Percentiles rank a stretch among this genome's conserved stretches.
Conservation (phyloP, 2,888 invertebrate species). For the Drosophila rubida region DNA sequence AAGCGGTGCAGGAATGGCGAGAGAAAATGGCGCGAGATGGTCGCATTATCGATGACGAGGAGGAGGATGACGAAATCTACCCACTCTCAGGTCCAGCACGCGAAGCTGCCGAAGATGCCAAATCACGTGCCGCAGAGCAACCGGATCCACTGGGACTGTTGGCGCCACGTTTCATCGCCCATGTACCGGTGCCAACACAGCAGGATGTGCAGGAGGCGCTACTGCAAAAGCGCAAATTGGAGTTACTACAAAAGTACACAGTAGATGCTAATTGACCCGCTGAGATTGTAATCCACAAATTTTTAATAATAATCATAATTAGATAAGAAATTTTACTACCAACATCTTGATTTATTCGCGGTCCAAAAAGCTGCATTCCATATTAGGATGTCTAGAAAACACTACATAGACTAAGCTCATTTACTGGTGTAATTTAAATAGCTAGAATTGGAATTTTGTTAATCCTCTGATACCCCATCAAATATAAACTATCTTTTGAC, state of each 20-base stretch:
- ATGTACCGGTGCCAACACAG: conserved; percentile 97
- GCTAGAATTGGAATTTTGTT: no score
- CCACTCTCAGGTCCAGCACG: conserved; percentile 82
- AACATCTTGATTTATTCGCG: no score
- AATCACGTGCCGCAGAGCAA: conserved; percentile 49
- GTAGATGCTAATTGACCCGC: conserved; percentile 71
- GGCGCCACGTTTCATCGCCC: conserved; percentile 89
- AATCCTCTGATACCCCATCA: no score
- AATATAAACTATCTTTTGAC: no score
- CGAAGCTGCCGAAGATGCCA: conserved; percentile 73
- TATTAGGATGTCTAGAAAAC: no score
- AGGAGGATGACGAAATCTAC: conserved; percentile 87
- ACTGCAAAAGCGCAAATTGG: conserved; percentile 95
- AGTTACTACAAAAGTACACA: conserved; percentile 94
- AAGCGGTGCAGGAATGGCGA: conserved; percentile 91
- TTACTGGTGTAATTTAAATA: no score
- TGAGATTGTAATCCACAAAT: background rate
- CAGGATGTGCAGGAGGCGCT: conserved; percentile 97
- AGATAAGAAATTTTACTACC: background rate
- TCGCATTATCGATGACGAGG: conserved; percentile 90
- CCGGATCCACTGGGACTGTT: conserved; percentile 83
- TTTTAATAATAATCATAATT: background rate
- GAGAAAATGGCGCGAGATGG: conserved; percentile 87
- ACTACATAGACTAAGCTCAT: no score
- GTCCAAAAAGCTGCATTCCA: no score